These are phyloP conservation scores for Helleia helle DNA, from an alignment of 2,888 invertebrate species.

Conservation along the genomic window DNA sequence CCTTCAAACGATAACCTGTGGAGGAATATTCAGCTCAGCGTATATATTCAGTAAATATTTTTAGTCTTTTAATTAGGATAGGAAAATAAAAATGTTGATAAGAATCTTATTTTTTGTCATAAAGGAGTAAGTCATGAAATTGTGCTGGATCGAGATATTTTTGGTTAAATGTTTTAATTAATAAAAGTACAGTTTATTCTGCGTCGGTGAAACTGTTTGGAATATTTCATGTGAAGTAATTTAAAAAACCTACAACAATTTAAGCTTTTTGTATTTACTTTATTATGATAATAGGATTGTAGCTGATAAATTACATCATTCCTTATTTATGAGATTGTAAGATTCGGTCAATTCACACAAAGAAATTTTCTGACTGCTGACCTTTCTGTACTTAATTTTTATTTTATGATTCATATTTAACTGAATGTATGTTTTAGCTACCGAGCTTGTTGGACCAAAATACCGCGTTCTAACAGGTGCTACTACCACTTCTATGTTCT, in stretches of 20 bases:
- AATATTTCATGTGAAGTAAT: no score
- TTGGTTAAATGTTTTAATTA: not conserved
- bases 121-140: not conserved
- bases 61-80: not conserved
- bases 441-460: constrained; percentile 84
- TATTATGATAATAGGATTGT: no score
- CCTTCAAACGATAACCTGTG: constrained; percentile 66
- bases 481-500: constrained; percentile 79
- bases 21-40: constrained; percentile 68
- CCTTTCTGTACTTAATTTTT: no score
- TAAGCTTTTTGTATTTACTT: no score
- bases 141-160: not conserved
- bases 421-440: constrained; percentile 23
- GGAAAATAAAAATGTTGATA: not conserved
- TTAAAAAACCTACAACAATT: no score
- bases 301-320: no score
- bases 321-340: no score
- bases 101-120: not conserved
- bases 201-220: no score
- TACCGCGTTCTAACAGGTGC: constrained; percentile 81
- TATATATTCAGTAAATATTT: constrained; percentile 46
- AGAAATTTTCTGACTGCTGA: no score
- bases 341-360: no score
- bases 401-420: no score
- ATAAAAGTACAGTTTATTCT: no score